A percentile compares a stretch with the other conserved stretches of the same genome.
phyloP scores from a whole-genome alignment of 2,113 vertebrate genomes.

The Callipepla squamata region DNA sequence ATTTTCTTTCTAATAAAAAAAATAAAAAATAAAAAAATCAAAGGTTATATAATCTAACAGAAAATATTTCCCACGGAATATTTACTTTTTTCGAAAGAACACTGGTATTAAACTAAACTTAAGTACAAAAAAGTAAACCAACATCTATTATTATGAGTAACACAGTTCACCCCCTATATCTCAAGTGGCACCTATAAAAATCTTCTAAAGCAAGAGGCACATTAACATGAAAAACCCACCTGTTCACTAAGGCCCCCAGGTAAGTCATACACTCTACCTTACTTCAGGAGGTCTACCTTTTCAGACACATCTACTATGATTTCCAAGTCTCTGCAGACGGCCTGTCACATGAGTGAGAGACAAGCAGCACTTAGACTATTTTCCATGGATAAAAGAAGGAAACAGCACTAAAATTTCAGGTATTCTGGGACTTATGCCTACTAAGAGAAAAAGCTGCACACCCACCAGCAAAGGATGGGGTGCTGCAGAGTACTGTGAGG shows the following conservation, averaged over 20 bases:
- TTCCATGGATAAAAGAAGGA: neutral
- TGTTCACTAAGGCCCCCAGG: neutral
- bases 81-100: neutral
- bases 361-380: neutral
- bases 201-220: neutral
- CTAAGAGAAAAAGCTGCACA: neutral
- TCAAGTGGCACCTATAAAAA: neutral
- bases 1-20: neutral
- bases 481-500: fast-evolving
- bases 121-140: neutral
- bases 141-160: neutral
- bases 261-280: neutral
- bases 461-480: neutral
- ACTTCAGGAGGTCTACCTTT: neutral
- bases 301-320: neutral
- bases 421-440: neutral
- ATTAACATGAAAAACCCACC: neutral
- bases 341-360: neutral
- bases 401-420: neutral
- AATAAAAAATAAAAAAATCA: neutral
- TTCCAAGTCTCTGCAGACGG: neutral
- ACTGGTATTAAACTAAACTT: neutral
- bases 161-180: neutral
- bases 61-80: neutral
- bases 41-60: neutral